A percentile compares a stretch with the other conserved stretches of the same genome.
phyloP scores from a whole-genome alignment of 2,113 vertebrate species.

The Tetrax tetrax region DNA sequence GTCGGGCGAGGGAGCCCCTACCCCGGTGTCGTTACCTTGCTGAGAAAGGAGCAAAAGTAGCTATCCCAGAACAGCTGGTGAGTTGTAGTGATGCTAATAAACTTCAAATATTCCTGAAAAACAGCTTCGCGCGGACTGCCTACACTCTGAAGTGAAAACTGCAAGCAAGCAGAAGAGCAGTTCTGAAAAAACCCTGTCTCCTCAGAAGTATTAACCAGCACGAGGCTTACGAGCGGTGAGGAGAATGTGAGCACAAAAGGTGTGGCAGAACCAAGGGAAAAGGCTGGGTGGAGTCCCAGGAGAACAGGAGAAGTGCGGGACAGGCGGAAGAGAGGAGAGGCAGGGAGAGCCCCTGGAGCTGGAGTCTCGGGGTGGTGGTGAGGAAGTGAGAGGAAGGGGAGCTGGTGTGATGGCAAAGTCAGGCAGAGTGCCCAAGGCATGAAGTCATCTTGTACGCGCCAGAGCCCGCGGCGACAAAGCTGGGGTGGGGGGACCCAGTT shows the following conservation, averaged over 20 bases:
- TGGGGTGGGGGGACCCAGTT: not conserved
- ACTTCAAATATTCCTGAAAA: not conserved
- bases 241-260: not conserved
- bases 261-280: not conserved
- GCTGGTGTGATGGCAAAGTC: not conserved
- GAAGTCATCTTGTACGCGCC: rapidly evolving
- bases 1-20: not conserved
- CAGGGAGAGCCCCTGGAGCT: not conserved
- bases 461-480: not conserved
- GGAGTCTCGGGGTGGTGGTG: not conserved
- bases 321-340: not conserved
- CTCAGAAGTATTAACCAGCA: rapidly evolving
- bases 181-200: not conserved
- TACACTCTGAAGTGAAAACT: not conserved
- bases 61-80: not conserved
- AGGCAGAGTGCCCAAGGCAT: not conserved
- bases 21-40: not conserved
- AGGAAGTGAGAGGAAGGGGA: not conserved
- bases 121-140: rapidly evolving
- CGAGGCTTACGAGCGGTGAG: not conserved
- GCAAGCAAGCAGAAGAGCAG: not conserved
- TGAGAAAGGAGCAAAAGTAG: not conserved
- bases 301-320: not conserved
- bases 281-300: not conserved
- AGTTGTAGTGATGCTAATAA: not conserved